Conservation (phyloP, 2,888 invertebrate genomes). For the Drosophila emarginata region DNA sequence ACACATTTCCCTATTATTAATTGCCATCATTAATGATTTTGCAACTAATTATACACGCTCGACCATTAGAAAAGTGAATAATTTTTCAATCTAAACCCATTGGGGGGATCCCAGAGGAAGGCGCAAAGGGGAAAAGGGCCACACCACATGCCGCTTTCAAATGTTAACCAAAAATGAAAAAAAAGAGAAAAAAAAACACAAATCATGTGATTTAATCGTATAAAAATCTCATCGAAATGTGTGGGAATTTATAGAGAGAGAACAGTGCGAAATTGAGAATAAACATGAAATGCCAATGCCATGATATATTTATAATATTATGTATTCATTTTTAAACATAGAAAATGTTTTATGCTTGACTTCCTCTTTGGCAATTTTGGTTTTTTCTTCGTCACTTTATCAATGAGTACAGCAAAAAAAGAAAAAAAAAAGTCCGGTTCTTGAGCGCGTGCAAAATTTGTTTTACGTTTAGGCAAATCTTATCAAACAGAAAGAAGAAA, state of each 20-base stretch:
- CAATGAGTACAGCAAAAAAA: neutral
- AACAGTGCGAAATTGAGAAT: neutral
- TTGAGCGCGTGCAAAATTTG: neutral
- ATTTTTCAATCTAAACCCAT: neutral
- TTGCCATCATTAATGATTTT: neutral
- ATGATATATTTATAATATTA: conserved; percentile 3
- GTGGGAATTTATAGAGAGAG: neutral
- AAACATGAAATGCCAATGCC: neutral
- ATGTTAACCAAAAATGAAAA: neutral
- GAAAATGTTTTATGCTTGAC: neutral
- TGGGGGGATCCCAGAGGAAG: neutral
- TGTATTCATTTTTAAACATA: neutral
- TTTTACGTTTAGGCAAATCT: neutral
- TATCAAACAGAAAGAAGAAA: neutral
- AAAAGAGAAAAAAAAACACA: neutral
- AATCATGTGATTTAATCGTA: neutral
- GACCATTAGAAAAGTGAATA: neutral
- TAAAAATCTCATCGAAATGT: neutral
- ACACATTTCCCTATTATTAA: neutral
- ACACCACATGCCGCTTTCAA: conserved; percentile 1
- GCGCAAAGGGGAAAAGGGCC: neutral
- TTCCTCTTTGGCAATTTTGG: neutral
- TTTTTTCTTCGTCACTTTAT: neutral
- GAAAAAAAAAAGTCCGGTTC: neutral
- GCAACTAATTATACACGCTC: neutral